Conservation (phyloP, 1,140 invertebrate genomes). For the Cyclina sinensis region DNA sequence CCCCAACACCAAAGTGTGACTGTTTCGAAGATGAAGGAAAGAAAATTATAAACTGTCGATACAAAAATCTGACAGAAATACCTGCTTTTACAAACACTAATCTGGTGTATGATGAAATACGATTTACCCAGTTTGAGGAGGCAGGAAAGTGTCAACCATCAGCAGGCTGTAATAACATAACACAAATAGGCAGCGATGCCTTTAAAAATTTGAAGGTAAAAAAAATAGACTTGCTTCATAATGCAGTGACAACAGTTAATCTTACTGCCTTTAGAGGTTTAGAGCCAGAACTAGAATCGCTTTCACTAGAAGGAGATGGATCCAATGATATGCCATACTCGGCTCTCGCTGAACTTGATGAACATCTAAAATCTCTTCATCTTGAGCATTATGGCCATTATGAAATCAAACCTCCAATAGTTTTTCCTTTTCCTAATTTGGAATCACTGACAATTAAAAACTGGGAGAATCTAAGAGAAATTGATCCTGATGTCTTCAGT, state of each 20-base stretch:
- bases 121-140: not conserved
- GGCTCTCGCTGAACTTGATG: constrained; percentile 60
- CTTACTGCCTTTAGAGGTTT: constrained; percentile 70
- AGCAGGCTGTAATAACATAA: constrained; percentile 69
- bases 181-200: constrained; percentile 70
- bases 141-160: not conserved
- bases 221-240: constrained; percentile 72
- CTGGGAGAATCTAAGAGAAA: constrained; percentile 32
- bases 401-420: not conserved
- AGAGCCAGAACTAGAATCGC: constrained; percentile 62
- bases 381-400: constrained; percentile 69
- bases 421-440: constrained; percentile 67
- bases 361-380: constrained; percentile 70
- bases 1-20: not conserved
- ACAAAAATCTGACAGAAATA: constrained; percentile 38
- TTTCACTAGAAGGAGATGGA: constrained; percentile 73
- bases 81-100: constrained; percentile 44
- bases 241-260: constrained; percentile 59
- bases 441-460: constrained; percentile 67
- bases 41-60: constrained; percentile 53
- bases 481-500: constrained; percentile 55
- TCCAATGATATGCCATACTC: constrained; percentile 17
- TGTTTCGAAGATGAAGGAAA: constrained; percentile 6
- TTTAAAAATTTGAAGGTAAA: constrained; percentile 77
- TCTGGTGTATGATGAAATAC: constrained; percentile 23